A percentile compares a stretch with the other conserved stretches of the same genome.
phyloP scores from a whole-genome alignment of 2,888 invertebrate genomes.

The Epicampocera succincta region DNA sequence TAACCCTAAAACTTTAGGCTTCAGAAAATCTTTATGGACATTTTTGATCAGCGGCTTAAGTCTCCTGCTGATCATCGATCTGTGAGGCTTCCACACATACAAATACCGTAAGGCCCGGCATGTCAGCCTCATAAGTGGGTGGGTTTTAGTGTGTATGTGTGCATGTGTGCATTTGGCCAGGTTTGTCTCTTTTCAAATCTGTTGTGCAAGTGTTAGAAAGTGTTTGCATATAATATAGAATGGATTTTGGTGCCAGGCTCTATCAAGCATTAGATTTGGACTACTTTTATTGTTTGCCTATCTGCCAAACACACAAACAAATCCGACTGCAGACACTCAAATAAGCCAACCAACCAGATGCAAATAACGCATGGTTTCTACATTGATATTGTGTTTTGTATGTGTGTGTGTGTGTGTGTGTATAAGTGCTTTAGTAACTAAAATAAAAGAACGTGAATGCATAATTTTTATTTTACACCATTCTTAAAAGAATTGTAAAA shows the following conservation, averaged over 20 bases:
- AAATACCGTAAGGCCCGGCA: constrained; percentile 3
- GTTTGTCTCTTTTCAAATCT: constrained; percentile 18
- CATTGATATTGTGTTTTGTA: too few species aligned
- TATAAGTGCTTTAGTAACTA: too few species aligned
- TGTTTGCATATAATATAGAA: constrained; percentile 49
- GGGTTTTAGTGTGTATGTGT: not conserved
- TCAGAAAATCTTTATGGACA: too few species aligned
- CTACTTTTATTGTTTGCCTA: constrained; percentile 56
- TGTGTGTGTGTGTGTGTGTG: too few species aligned
- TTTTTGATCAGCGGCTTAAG: not conserved
- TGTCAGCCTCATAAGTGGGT: constrained; percentile 2
- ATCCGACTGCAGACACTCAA: constrained; percentile 33
- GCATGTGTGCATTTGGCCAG: not conserved
- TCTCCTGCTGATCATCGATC: not conserved
- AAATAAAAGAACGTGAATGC: too few species aligned
- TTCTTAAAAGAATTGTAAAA: too few species aligned
- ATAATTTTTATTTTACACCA: too few species aligned
- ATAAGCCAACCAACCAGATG: constrained; percentile 44
- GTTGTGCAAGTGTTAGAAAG: constrained; percentile 29
- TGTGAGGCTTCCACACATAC: not conserved
- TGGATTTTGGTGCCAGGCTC: constrained; percentile 60
- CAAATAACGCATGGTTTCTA: constrained; percentile 48
- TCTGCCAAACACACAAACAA: constrained; percentile 49
- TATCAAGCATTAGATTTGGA: constrained; percentile 60
- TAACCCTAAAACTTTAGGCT: too few species aligned